These are phyloP conservation scores for Megaceryle torquata DNA, from an alignment of 2,113 vertebrate species.

Conservation along the genomic window DNA sequence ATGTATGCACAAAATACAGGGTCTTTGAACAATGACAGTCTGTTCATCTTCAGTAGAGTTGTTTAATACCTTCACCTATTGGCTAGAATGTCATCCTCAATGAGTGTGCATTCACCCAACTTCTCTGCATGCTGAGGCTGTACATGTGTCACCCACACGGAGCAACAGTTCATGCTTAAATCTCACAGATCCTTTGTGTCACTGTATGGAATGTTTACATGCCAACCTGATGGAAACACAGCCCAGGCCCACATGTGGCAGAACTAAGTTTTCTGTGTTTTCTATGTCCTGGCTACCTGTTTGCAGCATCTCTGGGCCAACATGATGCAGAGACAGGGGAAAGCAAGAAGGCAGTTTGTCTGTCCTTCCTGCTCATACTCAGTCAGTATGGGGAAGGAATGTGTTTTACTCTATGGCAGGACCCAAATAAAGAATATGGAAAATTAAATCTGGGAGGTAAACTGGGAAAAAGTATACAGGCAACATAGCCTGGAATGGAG, in stretches of 20 bases:
- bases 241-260: not conserved
- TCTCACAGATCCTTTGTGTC: not conserved
- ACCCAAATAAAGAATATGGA: not conserved
- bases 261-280: not conserved
- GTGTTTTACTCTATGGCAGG: not conserved
- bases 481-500: not conserved
- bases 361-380: not conserved
- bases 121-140: not conserved
- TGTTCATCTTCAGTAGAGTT: not conserved
- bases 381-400: not conserved
- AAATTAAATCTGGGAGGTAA: not conserved
- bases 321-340: not conserved
- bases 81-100: not conserved
- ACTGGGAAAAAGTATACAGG: not conserved
- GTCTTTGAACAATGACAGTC: not conserved
- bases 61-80: not conserved
- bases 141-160: not conserved
- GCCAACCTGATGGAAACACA: not conserved
- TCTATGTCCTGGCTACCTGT: not conserved
- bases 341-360: not conserved
- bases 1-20: not conserved
- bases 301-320: not conserved
- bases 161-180: not conserved
- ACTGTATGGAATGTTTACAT: not conserved
- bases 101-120: rapidly evolving